phyloP scores from a whole-genome alignment of 2,113 vertebrate species.

The Otolemur garnettii region DNA sequence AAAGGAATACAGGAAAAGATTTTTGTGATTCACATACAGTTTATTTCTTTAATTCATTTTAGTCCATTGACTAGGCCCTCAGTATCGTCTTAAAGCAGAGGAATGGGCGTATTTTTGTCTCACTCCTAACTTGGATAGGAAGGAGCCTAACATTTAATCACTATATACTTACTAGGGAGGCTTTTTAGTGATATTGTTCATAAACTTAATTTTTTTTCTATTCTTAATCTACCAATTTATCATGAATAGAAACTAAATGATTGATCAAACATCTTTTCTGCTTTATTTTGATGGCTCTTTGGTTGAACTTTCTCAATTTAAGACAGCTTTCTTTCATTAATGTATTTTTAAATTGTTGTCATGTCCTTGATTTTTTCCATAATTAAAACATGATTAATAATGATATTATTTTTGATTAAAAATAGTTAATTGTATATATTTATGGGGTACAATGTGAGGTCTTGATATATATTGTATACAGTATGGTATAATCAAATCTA shows the following conservation, averaged over 20 bases:
- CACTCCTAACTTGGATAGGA: constrained; percentile 17
- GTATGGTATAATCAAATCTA: neutral
- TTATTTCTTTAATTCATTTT: constrained; percentile 33
- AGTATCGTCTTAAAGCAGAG: neutral
- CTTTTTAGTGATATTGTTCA: constrained; percentile 10
- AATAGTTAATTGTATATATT: neutral
- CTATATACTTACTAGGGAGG: neutral
- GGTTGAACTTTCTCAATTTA: constrained; percentile 13
- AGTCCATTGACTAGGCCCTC: neutral
- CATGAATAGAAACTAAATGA: neutral
- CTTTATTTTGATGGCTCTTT: neutral
- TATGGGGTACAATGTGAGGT: neutral
- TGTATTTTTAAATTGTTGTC: neutral
- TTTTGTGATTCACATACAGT: constrained; percentile 30
- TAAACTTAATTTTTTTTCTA: constrained; percentile 25
- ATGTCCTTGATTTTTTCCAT: neutral
- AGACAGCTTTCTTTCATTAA: constrained; percentile 31
- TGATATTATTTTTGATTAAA: neutral
- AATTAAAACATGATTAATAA: neutral
- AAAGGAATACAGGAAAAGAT: neutral
- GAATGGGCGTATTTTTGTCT: neutral
- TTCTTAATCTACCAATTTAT: constrained; percentile 28
- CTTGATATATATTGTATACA: neutral
- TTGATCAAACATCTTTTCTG: neutral
- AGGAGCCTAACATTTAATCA: constrained; percentile 12